Evolutionary conservation across 1,140 invertebrate genomes (phyloP).

Genomic region (Drosophila ambigua): DNA sequence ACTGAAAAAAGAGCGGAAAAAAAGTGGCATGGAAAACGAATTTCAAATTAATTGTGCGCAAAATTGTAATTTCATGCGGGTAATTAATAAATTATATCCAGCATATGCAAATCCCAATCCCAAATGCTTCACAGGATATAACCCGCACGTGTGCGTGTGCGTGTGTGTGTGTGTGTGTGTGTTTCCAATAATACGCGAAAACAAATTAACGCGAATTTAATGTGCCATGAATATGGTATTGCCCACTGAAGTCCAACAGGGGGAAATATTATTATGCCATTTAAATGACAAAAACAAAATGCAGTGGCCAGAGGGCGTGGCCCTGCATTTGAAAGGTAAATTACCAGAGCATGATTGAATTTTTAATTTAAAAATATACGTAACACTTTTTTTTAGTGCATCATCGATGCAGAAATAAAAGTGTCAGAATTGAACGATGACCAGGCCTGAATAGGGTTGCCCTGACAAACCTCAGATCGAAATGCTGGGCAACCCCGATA

Average conservation of each 20-base stretch:
- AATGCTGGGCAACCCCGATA: too few relatives aligned
- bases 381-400: too few relatives aligned
- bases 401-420: too few relatives aligned
- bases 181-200: constrained; percentile 36
- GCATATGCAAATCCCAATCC: constrained; percentile 56
- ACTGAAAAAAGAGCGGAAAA: constrained; percentile 15
- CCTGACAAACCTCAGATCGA: too few relatives aligned
- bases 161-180: constrained; percentile 11
- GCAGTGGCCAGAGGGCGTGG: background rate
- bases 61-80: constrained; percentile 63
- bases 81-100: constrained; percentile 69
- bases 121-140: background rate
- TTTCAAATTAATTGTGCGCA: constrained; percentile 50
- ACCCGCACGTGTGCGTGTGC: background rate
- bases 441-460: too few relatives aligned
- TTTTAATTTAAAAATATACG: constrained; percentile 30
- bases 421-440: too few relatives aligned
- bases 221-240: constrained; percentile 46
- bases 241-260: constrained; percentile 3
- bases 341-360: background rate
- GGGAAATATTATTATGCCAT: constrained; percentile 33
- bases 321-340: background rate
- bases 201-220: constrained; percentile 71
- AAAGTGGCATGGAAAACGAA: constrained; percentile 4
- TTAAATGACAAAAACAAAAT: constrained; percentile 38